Conservation (phyloP, 2,113 vertebrate genomes). For the Xenus cinereus region DNA sequence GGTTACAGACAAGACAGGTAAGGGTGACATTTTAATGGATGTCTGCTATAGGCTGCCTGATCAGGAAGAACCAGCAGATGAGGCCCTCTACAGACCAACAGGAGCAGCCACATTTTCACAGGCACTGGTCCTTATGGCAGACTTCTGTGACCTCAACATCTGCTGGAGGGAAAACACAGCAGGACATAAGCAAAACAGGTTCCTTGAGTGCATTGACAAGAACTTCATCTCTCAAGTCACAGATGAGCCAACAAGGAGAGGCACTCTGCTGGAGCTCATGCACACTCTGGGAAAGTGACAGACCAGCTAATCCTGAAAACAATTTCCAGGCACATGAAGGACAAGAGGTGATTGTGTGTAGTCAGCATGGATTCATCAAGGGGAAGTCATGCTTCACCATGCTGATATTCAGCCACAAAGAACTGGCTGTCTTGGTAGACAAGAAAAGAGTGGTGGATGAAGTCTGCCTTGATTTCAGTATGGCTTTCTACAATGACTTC, state of each 20-base stretch:
- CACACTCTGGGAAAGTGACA: background rate
- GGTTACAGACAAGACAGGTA: background rate
- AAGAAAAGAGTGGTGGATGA: background rate
- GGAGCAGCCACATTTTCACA: background rate
- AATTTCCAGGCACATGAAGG: background rate
- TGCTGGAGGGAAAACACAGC: background rate
- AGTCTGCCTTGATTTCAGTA: background rate
- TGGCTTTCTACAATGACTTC: background rate
- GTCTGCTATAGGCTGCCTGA: background rate
- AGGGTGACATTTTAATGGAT: background rate
- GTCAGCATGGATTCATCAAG: background rate
- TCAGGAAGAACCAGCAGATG: background rate
- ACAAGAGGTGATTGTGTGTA: background rate
- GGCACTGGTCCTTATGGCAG: background rate
- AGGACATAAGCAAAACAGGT: background rate
- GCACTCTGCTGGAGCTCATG: background rate
- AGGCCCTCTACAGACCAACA: background rate
- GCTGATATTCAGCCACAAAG: background rate
- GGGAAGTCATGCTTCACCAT: background rate
- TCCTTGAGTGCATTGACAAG: background rate
- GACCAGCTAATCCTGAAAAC: background rate
- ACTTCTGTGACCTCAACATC: background rate
- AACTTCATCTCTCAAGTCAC: background rate
- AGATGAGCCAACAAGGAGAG: background rate
- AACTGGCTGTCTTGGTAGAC: background rate